Evolutionary conservation across 2,888 invertebrate species (phyloP).

Genomic region (Elegia similella): DNA sequence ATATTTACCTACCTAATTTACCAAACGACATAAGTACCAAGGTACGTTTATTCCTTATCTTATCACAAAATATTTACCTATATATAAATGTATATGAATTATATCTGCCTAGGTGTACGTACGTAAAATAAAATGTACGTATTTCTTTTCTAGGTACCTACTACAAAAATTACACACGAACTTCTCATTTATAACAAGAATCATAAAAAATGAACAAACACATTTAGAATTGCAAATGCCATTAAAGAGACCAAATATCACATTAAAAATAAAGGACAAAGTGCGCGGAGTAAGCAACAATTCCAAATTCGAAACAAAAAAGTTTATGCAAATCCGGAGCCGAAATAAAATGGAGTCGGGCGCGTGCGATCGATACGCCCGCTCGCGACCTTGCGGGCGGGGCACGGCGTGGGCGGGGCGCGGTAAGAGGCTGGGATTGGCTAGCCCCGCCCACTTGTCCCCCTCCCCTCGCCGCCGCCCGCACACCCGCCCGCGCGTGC

Average conservation of each 20-base stretch:
- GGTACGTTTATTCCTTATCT: too few relatives aligned
- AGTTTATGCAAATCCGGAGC: conserved; percentile 77
- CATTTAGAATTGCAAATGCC: background rate
- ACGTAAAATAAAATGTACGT: too few relatives aligned
- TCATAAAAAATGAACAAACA: background rate
- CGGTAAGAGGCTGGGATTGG: conserved; percentile 72
- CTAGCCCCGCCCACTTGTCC: conserved; percentile 45
- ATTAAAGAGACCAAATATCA: conserved; percentile 17
- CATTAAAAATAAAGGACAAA: conserved; percentile 32
- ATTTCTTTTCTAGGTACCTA: too few relatives aligned
- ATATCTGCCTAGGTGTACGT: too few relatives aligned
- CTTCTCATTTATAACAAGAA: background rate
- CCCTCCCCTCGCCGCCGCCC: conserved; percentile 51
- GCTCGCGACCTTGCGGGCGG: conserved; percentile 76
- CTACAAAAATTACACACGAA: too few relatives aligned
- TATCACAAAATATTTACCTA: too few relatives aligned
- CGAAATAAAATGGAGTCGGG: conserved; percentile 80
- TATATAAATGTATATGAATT: too few relatives aligned
- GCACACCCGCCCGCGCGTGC: conserved; percentile 36
- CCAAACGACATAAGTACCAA: too few relatives aligned
- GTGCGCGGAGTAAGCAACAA: conserved; percentile 49
- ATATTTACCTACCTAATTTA: too few relatives aligned
- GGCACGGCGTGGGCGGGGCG: conserved; percentile 65
- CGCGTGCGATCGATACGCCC: conserved; percentile 78
- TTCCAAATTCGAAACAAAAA: conserved; percentile 72